Evolutionary conservation across 2,888 invertebrate genomes (phyloP), one percentile per base, ranked within the genome.

Genomic region (Amiota communis): DNA sequence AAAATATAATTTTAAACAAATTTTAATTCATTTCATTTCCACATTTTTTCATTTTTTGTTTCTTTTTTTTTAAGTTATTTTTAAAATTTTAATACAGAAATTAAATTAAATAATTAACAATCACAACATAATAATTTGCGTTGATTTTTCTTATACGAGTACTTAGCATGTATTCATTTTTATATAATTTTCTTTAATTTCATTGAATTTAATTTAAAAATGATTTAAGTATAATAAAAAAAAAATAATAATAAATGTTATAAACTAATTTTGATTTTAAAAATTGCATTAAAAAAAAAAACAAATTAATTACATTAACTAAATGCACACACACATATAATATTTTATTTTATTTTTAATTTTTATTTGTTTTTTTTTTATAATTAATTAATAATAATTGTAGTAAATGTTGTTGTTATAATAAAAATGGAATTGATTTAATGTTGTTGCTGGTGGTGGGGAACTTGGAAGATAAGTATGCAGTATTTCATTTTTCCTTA

Each of bases 391-490:
- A 73, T 75, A 78, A 75, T 78, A 73, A 72, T 56, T 70, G 70
- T 53, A 69, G 70, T 53, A 69, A 49, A 64, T 36, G 2, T 36
- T 36, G 6, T 71, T 36, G 2, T 36, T 36, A 36, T 36, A 36
- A 36, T 36, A 36, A 36, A 36, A 36, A 61, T 68, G 67, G 67
- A 68, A 68, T 68, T 72, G 67, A 15, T 73, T 77, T 80, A 77
- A 80, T 81, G n/a, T n/a, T n/a, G n/a, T n/a, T n/a, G n/a, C n/a
- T n/a, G 83, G 83, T 85, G 83, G 84, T 85, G 81, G 36, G 36
- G 36, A 6, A 36, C 8, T 36, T 36, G 36, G 36, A 36, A 36
- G 36, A 36, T 79, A 82, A 82, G 82, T 73, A 53, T 65, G 65
- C 15, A 17, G 15, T 15, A 15, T 11, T 48, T 65, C 17, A n/a